phyloP scores from a whole-genome alignment of 2,113 vertebrate genomes.

The Henicopernis longicauda region DNA sequence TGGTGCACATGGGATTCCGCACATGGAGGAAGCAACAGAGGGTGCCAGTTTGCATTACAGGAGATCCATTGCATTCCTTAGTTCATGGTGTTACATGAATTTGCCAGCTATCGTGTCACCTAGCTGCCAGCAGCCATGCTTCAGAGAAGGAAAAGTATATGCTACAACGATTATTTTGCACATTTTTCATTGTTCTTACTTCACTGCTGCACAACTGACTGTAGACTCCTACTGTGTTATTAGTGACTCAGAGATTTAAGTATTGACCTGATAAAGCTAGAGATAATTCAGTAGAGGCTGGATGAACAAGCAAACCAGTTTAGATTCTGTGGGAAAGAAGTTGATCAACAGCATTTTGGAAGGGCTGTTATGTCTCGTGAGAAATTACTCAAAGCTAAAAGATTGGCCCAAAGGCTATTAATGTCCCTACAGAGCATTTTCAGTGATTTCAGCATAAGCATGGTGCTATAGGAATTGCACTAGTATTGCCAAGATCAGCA shows the following conservation, averaged over 20 bases:
- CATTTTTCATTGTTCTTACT: background rate
- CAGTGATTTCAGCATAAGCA: background rate
- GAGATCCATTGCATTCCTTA: background rate
- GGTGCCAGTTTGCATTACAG: background rate
- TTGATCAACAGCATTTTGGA: background rate
- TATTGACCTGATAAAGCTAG: background rate
- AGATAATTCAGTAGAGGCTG: background rate
- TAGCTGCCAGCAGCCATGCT: background rate
- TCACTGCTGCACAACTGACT: background rate
- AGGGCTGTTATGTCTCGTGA: background rate
- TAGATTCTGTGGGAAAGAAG: background rate
- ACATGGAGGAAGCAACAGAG: fast-evolving
- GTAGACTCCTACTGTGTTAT: background rate
- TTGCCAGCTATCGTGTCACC: background rate
- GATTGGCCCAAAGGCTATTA: background rate
- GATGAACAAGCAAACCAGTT: background rate
- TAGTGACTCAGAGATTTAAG: background rate
- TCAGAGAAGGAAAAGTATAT: background rate
- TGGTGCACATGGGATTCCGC: background rate
- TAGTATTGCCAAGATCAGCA: background rate
- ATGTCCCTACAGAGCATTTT: background rate
- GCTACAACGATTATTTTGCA: background rate
- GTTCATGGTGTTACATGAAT: fast-evolving
- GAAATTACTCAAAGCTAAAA: background rate
- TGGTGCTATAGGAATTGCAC: background rate